phyloP scores from a whole-genome alignment of 2,113 vertebrate species.

The Aphelocoma coerulescens region DNA sequence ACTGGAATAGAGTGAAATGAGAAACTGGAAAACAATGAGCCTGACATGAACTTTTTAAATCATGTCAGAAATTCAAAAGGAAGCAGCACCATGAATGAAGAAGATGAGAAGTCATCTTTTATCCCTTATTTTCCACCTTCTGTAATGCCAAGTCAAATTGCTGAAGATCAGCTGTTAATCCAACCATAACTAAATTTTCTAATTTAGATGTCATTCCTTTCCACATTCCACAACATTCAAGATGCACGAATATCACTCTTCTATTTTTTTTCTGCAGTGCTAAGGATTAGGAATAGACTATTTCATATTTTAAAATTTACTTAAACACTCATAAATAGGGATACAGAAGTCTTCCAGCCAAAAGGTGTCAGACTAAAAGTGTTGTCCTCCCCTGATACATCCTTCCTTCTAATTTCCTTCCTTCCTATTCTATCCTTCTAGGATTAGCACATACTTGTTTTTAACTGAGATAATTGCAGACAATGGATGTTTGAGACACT shows the following conservation, averaged over 20 bases:
- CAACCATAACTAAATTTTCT: neutral
- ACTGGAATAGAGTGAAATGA: neutral
- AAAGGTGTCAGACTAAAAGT: neutral
- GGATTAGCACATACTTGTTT: neutral
- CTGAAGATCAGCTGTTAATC: neutral
- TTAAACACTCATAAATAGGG: neutral
- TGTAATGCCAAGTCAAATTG: neutral
- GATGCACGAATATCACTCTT: neutral
- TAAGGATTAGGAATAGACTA: neutral
- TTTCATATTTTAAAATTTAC: neutral
- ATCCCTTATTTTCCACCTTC: neutral
- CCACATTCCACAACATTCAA: neutral
- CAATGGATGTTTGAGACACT: neutral
- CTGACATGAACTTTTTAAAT: neutral
- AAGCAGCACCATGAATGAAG: neutral
- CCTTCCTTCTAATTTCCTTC: neutral
- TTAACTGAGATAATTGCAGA: neutral
- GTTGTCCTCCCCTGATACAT: neutral
- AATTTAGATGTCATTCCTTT: neutral
- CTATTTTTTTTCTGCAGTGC: neutral
- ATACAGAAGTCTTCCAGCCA: neutral
- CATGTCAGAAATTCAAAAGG: neutral
- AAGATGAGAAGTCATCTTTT: neutral
- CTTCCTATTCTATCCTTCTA: neutral
- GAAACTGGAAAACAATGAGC: neutral